Base-by-base conservation (phyloP, 2,797 vertebrate species). In the Microctenopoma stevenorrisi region DNA sequence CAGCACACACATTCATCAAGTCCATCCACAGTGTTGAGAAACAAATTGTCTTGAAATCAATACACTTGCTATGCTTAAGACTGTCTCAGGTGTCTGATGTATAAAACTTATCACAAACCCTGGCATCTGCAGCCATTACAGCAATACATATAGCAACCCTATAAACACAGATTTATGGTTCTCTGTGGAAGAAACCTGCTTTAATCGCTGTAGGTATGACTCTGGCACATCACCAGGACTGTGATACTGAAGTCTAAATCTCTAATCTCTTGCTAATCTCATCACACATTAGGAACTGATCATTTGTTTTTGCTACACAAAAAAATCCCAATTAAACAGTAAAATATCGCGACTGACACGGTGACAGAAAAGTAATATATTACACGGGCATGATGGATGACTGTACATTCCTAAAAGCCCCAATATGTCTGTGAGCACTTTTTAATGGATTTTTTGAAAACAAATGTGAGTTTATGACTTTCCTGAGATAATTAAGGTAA, bases 401-500 rank as follows among this genome's bases (percentile, higher is more conserved):
- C 22, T 48, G 53, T 58, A 37, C 0, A 6, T 42, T 68, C 33
- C 70, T 65, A 37, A 60, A 80, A 11, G 44, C 77, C 55, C 70
- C 69, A 25, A 55, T 57, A 42, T 81, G 72, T 85, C 79, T 75
- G 57, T 47, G 0, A 78, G 82, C 77, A 62, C 35, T 75, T 88
- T 82, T 76, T 81, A 83, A 83, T 91, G 76, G 76, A 58, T 76
- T 85, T 84, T 30, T 33, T 44, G 6, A 69, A 84, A 85, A 81
- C 76, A 86, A 85, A 76, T 85, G 56, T 64, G 61, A 57, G 64
- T 75, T 87, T 82, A 83, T 82, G 63, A 71, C 73, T 85, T 82
- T 13, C 53, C 62, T 37, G 52, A 68, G 71, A 75, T 74, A 63
- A 77, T 80, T 73, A 80, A 70, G 40, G 82, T 65, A 72, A 84